These are phyloP conservation scores for Eulemur rufifrons DNA, from an alignment of 2,113 vertebrate genomes.

Conservation along the genomic window DNA sequence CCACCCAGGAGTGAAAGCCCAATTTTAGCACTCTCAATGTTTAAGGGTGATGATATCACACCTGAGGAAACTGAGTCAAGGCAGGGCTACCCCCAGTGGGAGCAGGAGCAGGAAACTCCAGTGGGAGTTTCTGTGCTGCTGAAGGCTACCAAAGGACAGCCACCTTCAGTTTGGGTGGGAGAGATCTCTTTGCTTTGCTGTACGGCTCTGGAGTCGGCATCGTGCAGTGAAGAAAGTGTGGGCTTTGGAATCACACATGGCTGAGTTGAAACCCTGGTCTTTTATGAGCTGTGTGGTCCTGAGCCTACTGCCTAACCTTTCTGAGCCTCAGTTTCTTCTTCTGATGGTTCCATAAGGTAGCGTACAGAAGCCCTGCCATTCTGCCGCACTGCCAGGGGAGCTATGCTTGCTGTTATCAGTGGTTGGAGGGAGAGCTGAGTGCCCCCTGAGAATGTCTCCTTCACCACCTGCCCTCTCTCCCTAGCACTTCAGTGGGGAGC, in stretches of 20 bases:
- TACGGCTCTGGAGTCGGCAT: background rate
- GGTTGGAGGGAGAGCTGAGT: background rate
- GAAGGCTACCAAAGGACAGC: background rate
- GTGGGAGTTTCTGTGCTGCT: background rate
- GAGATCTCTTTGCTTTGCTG: background rate
- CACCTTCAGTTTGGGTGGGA: background rate
- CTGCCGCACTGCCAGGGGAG: rapidly evolving
- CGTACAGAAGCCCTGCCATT: rapidly evolving
- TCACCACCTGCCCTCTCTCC: background rate
- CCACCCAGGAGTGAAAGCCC: background rate
- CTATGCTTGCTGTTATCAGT: background rate
- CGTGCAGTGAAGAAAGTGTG: background rate
- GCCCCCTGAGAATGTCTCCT: background rate
- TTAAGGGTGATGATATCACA: background rate
- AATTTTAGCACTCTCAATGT: background rate
- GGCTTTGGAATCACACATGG: background rate
- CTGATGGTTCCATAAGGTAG: background rate
- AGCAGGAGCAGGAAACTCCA: background rate
- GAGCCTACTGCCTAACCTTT: background rate
- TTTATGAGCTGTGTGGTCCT: background rate
- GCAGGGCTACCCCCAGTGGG: background rate
- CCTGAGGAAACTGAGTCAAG: background rate
- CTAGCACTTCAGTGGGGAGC: constrained; percentile 83
- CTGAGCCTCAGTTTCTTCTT: background rate
- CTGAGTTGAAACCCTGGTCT: background rate